Conservation (phyloP, 2,113 vertebrate genomes). For the Dipodomys spectabilis region DNA sequence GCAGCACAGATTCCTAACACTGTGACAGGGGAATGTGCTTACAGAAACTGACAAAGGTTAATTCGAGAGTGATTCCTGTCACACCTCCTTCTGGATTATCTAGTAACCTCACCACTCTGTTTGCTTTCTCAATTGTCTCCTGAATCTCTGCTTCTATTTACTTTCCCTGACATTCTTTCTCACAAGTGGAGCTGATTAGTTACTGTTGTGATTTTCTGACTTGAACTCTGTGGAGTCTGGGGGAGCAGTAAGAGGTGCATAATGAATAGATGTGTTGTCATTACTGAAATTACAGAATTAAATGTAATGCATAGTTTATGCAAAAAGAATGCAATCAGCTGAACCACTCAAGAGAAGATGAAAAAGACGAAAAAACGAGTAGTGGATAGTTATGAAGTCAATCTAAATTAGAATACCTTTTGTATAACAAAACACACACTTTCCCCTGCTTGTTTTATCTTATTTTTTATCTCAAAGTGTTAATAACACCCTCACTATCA, state of each 20-base stretch:
- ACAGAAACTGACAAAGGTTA: conserved; percentile 52
- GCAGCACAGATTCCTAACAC: neutral
- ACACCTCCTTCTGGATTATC: conserved; percentile 58
- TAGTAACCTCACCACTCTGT: neutral
- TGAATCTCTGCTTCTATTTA: conserved; percentile 81
- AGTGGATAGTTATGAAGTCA: conserved; percentile 60
- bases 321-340: conserved; percentile 66
- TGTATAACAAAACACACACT: conserved; percentile 23
- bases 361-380: conserved; percentile 26
- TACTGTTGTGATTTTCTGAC: conserved; percentile 77
- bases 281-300: conserved; percentile 73
- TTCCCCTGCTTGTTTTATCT: neutral
- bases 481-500: conserved; percentile 46
- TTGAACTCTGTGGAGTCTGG: conserved; percentile 58
- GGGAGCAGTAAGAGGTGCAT: neutral
- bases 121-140: conserved; percentile 72
- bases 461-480: neutral
- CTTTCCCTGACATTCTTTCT: conserved; percentile 62
- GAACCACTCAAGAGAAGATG: conserved; percentile 41
- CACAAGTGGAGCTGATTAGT: conserved; percentile 75
- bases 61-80: conserved; percentile 56
- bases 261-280: conserved; percentile 49
- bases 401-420: conserved; percentile 70
- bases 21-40: conserved; percentile 20
- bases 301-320: conserved; percentile 55